A percentile compares a stretch with the other conserved stretches of the same genome.
These are phyloP conservation scores for Panorpa germanica DNA, from an alignment of 2,888 invertebrate species.

Conservation along the genomic window DNA sequence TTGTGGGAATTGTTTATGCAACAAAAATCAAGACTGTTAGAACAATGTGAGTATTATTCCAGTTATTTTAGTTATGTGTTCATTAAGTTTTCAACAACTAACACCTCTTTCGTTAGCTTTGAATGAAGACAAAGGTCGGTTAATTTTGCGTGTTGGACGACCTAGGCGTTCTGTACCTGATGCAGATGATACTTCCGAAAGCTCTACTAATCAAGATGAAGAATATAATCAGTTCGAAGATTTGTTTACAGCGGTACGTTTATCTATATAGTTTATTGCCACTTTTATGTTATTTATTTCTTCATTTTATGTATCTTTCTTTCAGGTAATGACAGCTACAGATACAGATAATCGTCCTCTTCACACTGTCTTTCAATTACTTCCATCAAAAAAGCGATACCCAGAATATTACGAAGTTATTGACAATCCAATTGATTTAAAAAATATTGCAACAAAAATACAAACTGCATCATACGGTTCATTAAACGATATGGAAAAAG, in stretches of 20 bases:
- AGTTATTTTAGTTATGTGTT: too few relatives aligned
- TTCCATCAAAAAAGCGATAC: conserved; percentile 83
- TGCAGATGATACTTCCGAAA: conserved; percentile 50
- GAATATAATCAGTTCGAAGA: conserved; percentile 67
- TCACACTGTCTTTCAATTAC: conserved; percentile 72
- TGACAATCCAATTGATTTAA: conserved; percentile 85
- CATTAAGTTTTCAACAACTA: too few relatives aligned
- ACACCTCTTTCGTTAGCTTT: background rate
- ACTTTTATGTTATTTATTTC: too few relatives aligned
- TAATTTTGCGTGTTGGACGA: conserved; percentile 16
- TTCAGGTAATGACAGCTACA: conserved; percentile 60
- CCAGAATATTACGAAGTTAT: conserved; percentile 93
- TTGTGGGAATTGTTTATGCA: conserved; percentile 66
- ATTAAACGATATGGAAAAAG: conserved; percentile 71
- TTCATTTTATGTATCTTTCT: conserved; percentile 7
- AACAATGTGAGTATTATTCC: conserved; percentile 18
- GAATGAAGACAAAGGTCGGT: conserved; percentile 16
- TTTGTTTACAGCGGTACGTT: conserved; percentile 57
- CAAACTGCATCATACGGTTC: conserved; percentile 63
- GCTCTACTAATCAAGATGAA: conserved; percentile 54
- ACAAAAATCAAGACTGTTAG: conserved; percentile 21
- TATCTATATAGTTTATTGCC: too few relatives aligned
- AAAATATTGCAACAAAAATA: conserved; percentile 80
- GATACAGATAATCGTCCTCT: conserved; percentile 67
- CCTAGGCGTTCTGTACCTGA: conserved; percentile 22